These are phyloP conservation scores for Ophion slaviceki DNA, from an alignment of 2,888 invertebrate species.

Conservation along the genomic window DNA sequence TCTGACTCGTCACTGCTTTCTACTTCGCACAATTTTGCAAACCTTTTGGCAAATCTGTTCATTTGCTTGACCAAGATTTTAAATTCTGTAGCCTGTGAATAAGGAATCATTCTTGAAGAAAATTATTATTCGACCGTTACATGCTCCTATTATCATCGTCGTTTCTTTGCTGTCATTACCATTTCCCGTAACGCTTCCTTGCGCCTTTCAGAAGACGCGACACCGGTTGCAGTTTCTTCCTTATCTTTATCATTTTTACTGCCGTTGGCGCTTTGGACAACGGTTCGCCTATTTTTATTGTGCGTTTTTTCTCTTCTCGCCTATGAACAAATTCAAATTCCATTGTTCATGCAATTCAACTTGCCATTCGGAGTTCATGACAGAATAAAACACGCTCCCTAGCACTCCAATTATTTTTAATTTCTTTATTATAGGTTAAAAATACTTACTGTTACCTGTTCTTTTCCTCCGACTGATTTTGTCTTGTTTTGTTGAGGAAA, in stretches of 20 bases:
- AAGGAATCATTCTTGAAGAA: slow-evolving; percentile 11
- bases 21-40: too few relatives aligned
- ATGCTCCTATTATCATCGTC: slow-evolving; percentile 30
- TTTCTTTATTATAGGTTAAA: slow-evolving; percentile 13
- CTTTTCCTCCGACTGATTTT: background rate
- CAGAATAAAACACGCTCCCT: background rate
- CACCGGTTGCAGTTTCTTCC: slow-evolving; percentile 9
- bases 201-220: slow-evolving; percentile 17
- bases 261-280: background rate
- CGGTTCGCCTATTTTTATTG: slow-evolving; percentile 1
- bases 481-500: background rate
- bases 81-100: slow-evolving; percentile 27
- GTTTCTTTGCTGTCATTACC: slow-evolving; percentile 24
- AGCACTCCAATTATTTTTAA: slow-evolving; percentile 14
- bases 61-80: slow-evolving; percentile 9
- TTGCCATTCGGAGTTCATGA: too few relatives aligned
- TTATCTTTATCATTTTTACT: background rate
- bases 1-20: too few relatives aligned
- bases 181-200: slow-evolving; percentile 17
- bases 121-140: slow-evolving; percentile 14
- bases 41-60: background rate
- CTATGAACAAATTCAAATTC: too few relatives aligned
- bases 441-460: background rate
- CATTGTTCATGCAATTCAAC: too few relatives aligned
- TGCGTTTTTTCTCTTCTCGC: background rate